Percentiles rank a stretch among this genome's conserved stretches.
Evolutionary conservation across 2,113 vertebrate genomes (phyloP).

Genomic region (Zosterops pallidus): DNA sequence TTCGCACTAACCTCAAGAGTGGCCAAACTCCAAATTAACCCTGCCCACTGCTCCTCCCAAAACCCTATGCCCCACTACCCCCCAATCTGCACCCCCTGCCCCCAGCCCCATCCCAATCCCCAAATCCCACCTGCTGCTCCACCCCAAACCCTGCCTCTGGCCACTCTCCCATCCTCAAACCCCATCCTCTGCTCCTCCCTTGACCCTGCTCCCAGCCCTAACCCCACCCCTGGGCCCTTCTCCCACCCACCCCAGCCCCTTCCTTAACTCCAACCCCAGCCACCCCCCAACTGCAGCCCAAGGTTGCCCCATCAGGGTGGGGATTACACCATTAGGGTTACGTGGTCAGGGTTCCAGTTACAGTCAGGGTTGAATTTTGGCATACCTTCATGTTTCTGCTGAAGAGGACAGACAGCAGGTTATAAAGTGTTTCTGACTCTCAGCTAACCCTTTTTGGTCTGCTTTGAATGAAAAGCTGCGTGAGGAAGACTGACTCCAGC

Average conservation of each 20-base stretch:
- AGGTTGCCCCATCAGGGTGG: background rate
- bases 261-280: background rate
- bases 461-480: background rate
- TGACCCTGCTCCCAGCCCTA: no score
- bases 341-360: background rate
- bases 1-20: background rate
- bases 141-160: no score
- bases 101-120: background rate
- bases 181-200: no score
- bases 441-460: background rate
- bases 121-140: background rate
- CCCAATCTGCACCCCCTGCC: no score
- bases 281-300: background rate
- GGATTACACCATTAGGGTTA: background rate
- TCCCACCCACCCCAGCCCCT: background rate
- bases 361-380: background rate
- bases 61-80: no score
- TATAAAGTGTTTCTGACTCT: background rate
- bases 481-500: background rate
- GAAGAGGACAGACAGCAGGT: background rate
- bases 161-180: no score
- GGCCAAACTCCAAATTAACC: background rate
- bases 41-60: no score
- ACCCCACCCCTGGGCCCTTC: no score
- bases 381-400: background rate